phyloP scores from a whole-genome alignment of 2,797 vertebrate species.

The Capromys pilorides region DNA sequence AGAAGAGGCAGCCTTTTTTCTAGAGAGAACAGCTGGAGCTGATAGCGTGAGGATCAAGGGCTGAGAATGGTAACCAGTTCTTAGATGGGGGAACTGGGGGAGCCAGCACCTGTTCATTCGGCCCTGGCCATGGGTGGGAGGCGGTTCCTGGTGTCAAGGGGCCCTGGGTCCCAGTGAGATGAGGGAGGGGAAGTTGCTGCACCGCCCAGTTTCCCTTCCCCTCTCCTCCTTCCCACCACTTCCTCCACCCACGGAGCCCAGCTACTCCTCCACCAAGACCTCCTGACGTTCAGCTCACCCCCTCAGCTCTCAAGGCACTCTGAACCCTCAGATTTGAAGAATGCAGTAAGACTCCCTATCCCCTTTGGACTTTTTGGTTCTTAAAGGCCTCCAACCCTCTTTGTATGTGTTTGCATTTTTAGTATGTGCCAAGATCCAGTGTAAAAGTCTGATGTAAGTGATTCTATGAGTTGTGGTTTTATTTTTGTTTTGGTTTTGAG shows the following conservation, averaged over 20 bases:
- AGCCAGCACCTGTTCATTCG: neutral
- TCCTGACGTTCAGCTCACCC: neutral
- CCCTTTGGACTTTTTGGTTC: slow-evolving; percentile 49
- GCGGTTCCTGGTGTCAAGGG: neutral
- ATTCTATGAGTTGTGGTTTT: slow-evolving; percentile 1
- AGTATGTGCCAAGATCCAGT: neutral
- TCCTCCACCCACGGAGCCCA: neutral
- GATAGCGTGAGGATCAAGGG: neutral
- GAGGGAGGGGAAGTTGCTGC: neutral
- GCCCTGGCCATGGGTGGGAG: neutral
- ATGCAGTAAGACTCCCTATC: neutral
- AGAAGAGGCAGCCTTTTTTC: neutral
- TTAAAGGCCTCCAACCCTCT: neutral
- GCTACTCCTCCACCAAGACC: neutral
- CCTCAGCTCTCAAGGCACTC: neutral
- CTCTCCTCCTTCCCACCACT: slow-evolving; percentile 46
- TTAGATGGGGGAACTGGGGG: neutral
- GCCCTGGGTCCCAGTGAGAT: neutral
- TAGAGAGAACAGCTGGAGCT: neutral
- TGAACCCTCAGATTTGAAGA: neutral
- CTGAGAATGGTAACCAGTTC: neutral
- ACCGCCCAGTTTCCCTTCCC: slow-evolving; percentile 65
- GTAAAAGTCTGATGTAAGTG: neutral
- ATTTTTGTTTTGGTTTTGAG: neutral
- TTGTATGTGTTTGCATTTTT: slow-evolving; percentile 49